Evolutionary conservation across 2,797 vertebrate species (phyloP).

Genomic region (Tragelaphus oryx): DNA sequence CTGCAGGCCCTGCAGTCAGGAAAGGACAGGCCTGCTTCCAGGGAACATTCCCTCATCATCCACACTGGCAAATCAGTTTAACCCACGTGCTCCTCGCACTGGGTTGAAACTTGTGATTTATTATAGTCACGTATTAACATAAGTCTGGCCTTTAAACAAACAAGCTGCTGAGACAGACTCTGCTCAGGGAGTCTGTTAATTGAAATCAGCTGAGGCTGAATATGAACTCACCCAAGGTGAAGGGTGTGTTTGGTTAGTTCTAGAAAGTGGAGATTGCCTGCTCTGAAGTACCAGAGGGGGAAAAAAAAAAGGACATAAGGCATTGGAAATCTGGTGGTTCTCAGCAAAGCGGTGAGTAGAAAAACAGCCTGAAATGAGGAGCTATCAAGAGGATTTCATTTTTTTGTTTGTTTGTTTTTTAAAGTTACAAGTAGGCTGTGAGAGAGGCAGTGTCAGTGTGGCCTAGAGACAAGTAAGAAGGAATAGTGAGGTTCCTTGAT

Average conservation of each 20-base stretch:
- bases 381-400: not conserved
- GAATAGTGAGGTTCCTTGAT: fast-evolving
- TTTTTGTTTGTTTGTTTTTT: not conserved
- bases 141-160: not conserved
- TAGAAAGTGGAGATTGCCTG: not conserved
- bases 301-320: not conserved
- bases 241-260: not conserved
- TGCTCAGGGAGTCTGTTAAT: not conserved
- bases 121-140: not conserved
- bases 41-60: not conserved
- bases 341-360: not conserved
- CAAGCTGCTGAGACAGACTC: not conserved
- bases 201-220: conserved; percentile 37
- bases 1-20: not conserved
- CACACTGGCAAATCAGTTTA: not conserved
- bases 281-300: not conserved
- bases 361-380: not conserved
- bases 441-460: not conserved
- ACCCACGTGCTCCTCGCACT: not conserved
- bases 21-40: not conserved
- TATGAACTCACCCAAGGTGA: not conserved
- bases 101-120: not conserved
- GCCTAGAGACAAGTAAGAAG: not conserved
- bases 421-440: not conserved
- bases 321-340: not conserved